phyloP scores from a whole-genome alignment of 2,888 invertebrate species.

The Epirrhoe alternata region DNA sequence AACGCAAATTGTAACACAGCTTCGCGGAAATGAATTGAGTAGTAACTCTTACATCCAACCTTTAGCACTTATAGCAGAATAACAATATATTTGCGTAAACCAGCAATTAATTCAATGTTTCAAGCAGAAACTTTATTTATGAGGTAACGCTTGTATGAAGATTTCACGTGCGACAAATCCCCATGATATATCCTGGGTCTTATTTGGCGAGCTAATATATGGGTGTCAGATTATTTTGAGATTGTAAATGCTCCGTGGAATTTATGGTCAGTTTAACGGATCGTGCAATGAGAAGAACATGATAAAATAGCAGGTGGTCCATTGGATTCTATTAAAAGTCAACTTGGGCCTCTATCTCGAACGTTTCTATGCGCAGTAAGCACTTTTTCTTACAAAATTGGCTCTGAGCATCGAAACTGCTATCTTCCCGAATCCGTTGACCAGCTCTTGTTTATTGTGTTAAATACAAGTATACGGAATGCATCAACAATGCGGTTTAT shows the following conservation, averaged over 20 bases:
- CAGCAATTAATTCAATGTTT: constrained; percentile 51
- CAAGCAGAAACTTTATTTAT: constrained; percentile 68
- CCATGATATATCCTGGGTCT: constrained; percentile 43
- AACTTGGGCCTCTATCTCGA: no score
- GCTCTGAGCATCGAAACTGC: no score
- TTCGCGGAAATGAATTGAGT: background rate
- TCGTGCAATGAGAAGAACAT: constrained; percentile 18
- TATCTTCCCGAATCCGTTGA: background rate
- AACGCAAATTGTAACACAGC: background rate
- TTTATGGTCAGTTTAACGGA: constrained; percentile 22
- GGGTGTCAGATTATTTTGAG: constrained; percentile 38
- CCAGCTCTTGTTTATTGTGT: background rate
- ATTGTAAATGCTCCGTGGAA: constrained; percentile 27
- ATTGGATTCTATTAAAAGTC: background rate
- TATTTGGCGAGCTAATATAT: constrained; percentile 42
- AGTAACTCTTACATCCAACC: constrained; percentile 18
- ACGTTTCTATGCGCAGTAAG: no score
- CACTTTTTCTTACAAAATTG: no score
- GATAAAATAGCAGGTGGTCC: constrained; percentile 17
- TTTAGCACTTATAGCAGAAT: constrained; percentile 31
- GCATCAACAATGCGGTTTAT: constrained; percentile 58
- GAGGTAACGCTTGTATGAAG: constrained; percentile 57
- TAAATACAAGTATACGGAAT: constrained; percentile 49
- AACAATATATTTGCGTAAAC: constrained; percentile 34
- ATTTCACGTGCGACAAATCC: constrained; percentile 67